Evolutionary conservation across 2,888 invertebrate genomes (phyloP).

Genomic region (Phania funesta): DNA sequence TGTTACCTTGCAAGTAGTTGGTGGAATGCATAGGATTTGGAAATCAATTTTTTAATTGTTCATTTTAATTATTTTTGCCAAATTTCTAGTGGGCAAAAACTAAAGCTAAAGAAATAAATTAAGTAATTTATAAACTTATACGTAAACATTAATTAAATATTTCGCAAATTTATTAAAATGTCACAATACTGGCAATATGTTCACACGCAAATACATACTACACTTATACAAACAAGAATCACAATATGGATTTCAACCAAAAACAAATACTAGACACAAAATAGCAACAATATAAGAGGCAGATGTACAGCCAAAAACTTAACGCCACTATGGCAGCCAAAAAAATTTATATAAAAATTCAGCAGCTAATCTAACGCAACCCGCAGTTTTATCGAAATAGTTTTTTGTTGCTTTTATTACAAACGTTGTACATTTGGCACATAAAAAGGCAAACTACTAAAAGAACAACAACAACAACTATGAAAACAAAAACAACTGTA

Average conservation of each 20-base stretch:
- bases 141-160: not conserved
- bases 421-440: slow-evolving; percentile 43
- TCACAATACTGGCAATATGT: slow-evolving; percentile 27
- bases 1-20: no score
- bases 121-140: not conserved
- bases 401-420: slow-evolving; percentile 19
- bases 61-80: not conserved
- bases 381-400: slow-evolving; percentile 41
- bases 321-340: slow-evolving; percentile 67
- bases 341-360: slow-evolving; percentile 35
- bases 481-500: slow-evolving; percentile 14
- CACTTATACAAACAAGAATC: not conserved
- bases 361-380: slow-evolving; percentile 66
- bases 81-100: not conserved
- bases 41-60: no score
- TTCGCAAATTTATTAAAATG: slow-evolving; percentile 43
- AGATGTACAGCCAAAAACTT: slow-evolving; percentile 67
- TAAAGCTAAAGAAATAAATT: not conserved
- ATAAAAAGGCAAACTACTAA: slow-evolving; percentile 10
- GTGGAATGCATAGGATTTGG: no score
- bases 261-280: not conserved
- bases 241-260: slow-evolving; percentile 10
- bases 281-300: slow-evolving; percentile 51
- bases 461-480: slow-evolving; percentile 1
- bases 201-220: slow-evolving; percentile 11